Evolutionary conservation across 1,140 invertebrate species (phyloP).

Genomic region (Ceratitis capitata): DNA sequence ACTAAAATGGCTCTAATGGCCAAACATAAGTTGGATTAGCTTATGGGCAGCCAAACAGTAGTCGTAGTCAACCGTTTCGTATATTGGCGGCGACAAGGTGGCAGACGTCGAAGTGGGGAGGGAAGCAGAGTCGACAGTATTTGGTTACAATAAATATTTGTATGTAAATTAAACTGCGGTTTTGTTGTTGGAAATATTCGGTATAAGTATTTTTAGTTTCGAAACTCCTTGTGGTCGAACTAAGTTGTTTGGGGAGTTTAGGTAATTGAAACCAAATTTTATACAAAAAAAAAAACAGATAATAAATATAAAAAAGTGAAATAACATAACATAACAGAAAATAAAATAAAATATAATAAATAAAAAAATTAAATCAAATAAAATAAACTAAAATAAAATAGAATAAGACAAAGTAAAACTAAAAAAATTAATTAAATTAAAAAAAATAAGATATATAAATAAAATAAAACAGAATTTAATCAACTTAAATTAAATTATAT

Average conservation of each 20-base stretch:
- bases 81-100: neutral
- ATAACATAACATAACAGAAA: too few relatives aligned
- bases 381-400: too few relatives aligned
- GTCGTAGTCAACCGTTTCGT: neutral
- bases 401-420: too few relatives aligned
- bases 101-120: neutral
- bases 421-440: too few relatives aligned
- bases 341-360: too few relatives aligned
- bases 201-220: neutral
- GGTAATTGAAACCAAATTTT: too few relatives aligned
- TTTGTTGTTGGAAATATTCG: neutral
- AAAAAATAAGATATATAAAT: too few relatives aligned
- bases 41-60: neutral
- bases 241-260: neutral
- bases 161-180: neutral
- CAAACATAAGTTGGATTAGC: neutral
- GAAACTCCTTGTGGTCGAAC: neutral
- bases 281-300: too few relatives aligned
- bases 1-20: constrained; percentile 6
- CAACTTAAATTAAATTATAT: too few relatives aligned
- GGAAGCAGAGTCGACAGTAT: neutral
- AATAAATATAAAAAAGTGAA: too few relatives aligned
- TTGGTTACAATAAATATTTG: neutral
- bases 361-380: too few relatives aligned
- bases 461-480: too few relatives aligned